Percentiles rank a stretch among this genome's conserved stretches.
These are phyloP conservation scores for Holothuria leucospilota DNA, from an alignment of 53 echinoderm and acorn worm genomes.

Conservation along the genomic window DNA sequence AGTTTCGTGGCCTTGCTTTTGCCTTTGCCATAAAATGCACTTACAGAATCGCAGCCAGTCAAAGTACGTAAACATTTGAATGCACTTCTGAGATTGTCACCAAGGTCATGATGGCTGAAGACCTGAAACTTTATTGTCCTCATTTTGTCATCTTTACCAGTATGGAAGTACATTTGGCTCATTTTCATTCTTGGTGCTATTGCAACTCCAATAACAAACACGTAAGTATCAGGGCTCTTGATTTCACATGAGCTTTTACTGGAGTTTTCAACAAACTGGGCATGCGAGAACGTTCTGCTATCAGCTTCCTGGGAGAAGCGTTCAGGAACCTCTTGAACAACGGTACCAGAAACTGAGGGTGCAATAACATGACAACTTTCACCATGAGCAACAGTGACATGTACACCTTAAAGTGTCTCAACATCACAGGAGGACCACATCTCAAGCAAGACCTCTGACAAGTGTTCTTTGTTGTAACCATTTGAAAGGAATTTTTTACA, in stretches of 20 bases:
- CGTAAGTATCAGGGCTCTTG: constrained; percentile 70
- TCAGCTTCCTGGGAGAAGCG: constrained; percentile 49
- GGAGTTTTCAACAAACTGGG: neutral
- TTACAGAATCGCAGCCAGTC: constrained; percentile 58
- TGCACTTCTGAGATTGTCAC: neutral
- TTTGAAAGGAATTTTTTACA: constrained; percentile 61
- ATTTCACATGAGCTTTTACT: constrained; percentile 4
- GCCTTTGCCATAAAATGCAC: constrained; percentile 61
- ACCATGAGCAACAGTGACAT: constrained; percentile 44
- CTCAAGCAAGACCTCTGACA: constrained; percentile 24
- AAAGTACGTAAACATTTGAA: constrained; percentile 35
- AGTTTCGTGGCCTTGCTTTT: constrained; percentile 38
- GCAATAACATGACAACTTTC: constrained; percentile 14
- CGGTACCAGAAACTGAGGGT: neutral
- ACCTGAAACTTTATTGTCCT: constrained; percentile 42
- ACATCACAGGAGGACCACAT: constrained; percentile 20
- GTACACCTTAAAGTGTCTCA: constrained; percentile 17
- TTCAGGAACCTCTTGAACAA: neutral
- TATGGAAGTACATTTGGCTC: constrained; percentile 51
- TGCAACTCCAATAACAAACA: constrained; percentile 66
- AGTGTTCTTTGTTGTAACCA: constrained; percentile 35
- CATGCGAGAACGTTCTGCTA: constrained; percentile 59
- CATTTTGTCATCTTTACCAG: constrained; percentile 56
- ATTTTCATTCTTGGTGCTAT: constrained; percentile 21
- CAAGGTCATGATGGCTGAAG: constrained; percentile 19